Evolutionary conservation across 2,888 invertebrate genomes (phyloP).

Genomic region (Amiota mariae): DNA sequence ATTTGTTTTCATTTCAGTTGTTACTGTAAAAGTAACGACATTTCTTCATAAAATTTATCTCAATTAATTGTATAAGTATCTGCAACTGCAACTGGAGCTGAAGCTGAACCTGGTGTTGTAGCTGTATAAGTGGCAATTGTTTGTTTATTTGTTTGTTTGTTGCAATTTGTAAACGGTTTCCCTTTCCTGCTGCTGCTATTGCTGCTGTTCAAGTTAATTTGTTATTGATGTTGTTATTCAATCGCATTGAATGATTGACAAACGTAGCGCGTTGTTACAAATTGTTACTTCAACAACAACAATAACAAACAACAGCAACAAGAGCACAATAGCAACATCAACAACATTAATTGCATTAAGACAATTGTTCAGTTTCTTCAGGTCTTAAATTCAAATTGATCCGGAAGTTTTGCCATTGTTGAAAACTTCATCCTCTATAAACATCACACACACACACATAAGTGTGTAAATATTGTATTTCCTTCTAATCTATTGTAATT

Average conservation of each 20-base stretch:
- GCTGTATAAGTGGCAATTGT: too few relatives aligned
- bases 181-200: constrained; percentile 14
- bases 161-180: neutral
- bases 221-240: constrained; percentile 18
- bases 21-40: too few relatives aligned
- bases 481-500: too few relatives aligned
- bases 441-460: too few relatives aligned
- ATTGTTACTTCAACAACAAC: neutral
- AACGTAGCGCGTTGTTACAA: constrained; percentile 44
- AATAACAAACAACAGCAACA: constrained; percentile 9
- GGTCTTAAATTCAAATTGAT: constrained; percentile 46
- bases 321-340: constrained; percentile 23
- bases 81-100: too few relatives aligned
- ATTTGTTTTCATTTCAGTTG: too few relatives aligned
- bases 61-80: too few relatives aligned
- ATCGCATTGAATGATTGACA: constrained; percentile 47
- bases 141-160: constrained; percentile 7
- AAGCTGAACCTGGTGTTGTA: too few relatives aligned
- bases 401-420: constrained; percentile 51
- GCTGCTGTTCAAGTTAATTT: neutral
- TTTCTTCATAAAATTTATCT: too few relatives aligned
- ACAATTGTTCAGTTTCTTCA: constrained; percentile 40
- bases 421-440: neutral
- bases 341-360: constrained; percentile 28
- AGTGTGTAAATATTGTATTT: too few relatives aligned